Evolutionary conservation across 2,888 invertebrate species (phyloP).

Genomic region (Tetheella fluctuosa): DNA sequence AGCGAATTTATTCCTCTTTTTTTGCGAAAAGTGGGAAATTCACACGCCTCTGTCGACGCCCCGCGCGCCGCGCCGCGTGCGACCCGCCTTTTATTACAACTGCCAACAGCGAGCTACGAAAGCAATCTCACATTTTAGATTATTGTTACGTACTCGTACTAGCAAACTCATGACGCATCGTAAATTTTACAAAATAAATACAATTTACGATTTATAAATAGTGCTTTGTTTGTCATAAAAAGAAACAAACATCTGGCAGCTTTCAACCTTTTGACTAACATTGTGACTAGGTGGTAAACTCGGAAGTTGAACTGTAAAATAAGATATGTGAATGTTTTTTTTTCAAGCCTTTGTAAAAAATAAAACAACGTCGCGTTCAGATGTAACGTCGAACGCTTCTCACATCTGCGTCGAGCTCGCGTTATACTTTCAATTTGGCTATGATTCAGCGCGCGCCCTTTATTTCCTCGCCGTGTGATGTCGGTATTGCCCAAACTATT

Average conservation of each 20-base stretch:
- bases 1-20: conserved; percentile 57
- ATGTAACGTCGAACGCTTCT: conserved; percentile 16
- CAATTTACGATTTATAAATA: too few relatives aligned
- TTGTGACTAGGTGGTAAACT: too few relatives aligned
- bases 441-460: conserved; percentile 47
- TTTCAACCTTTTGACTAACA: too few relatives aligned
- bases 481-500: conserved; percentile 42
- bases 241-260: too few relatives aligned
- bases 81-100: conserved; percentile 47
- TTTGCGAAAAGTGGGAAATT: conserved; percentile 45
- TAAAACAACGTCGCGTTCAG: background rate
- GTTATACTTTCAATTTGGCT: conserved; percentile 54
- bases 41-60: conserved; percentile 45
- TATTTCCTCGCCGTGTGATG: conserved; percentile 35
- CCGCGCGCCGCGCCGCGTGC: conserved; percentile 28
- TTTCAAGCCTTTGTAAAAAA: background rate
- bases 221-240: too few relatives aligned
- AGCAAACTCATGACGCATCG: too few relatives aligned
- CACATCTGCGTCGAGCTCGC: conserved; percentile 25
- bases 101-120: conserved; percentile 43
- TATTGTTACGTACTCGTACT: too few relatives aligned
- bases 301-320: too few relatives aligned
- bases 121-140: conserved; percentile 9
- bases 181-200: too few relatives aligned
- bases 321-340: background rate